Evolutionary conservation across 2,888 invertebrate species (phyloP).

Genomic region (Dugesia japonica): DNA sequence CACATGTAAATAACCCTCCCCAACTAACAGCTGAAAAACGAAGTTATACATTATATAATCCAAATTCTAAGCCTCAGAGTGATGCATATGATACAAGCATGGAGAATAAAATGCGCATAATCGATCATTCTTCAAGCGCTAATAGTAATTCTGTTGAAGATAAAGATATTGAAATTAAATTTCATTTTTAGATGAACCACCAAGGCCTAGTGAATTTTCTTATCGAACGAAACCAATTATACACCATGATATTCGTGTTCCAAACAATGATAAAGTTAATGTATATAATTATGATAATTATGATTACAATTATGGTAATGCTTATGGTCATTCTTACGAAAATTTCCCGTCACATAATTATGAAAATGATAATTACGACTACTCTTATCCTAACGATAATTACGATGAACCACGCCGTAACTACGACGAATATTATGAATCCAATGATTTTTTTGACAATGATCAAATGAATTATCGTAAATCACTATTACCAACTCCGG

Average conservation of each 20-base stretch:
- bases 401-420: no score
- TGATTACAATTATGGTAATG: background rate
- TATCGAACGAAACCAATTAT: background rate
- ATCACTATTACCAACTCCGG: background rate
- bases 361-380: background rate
- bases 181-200: background rate
- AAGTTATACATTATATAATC: constrained; percentile 1
- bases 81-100: background rate
- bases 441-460: background rate
- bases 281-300: background rate
- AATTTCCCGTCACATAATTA: background rate
- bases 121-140: background rate
- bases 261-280: background rate
- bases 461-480: background rate
- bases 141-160: background rate
- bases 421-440: no score
- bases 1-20: background rate
- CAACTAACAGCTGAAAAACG: background rate
- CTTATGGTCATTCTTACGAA: no score
- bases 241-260: background rate
- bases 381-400: background rate
- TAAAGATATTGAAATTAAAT: no score
- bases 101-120: background rate
- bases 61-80: background rate
- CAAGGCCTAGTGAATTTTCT: background rate